Evolutionary conservation across 2,888 invertebrate genomes (phyloP).

Genomic region (Pyrrhia umbra): DNA sequence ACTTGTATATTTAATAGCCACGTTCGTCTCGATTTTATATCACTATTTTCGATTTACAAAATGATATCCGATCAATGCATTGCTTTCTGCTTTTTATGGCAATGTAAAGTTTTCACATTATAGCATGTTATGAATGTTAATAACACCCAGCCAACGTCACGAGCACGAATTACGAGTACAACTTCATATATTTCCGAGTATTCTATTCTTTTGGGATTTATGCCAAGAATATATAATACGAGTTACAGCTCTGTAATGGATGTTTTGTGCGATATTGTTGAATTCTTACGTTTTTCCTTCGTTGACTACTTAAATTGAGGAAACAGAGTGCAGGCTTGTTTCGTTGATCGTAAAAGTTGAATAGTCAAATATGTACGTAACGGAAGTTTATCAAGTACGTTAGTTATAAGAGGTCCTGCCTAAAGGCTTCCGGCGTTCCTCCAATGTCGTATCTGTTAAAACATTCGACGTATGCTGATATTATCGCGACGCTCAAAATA

Average conservation of each 20-base stretch:
- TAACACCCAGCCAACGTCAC: constrained; percentile 39
- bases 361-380: constrained; percentile 41
- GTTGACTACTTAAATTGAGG: constrained; percentile 13
- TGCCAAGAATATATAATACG: constrained; percentile 50
- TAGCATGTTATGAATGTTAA: constrained; percentile 39
- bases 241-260: constrained; percentile 30
- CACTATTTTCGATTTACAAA: constrained; percentile 43
- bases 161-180: constrained; percentile 29
- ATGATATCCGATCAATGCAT: constrained; percentile 41
- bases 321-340: constrained; percentile 3
- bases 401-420: constrained; percentile 71
- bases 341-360: constrained; percentile 26
- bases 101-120: constrained; percentile 38
- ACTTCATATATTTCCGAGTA: constrained; percentile 48
- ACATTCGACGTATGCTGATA: constrained; percentile 84
- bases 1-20: constrained; percentile 39
- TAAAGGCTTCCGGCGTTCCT: constrained; percentile 81
- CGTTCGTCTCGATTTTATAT: constrained; percentile 46
- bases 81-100: constrained; percentile 39
- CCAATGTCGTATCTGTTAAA: constrained; percentile 81
- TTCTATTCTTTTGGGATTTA: constrained; percentile 54
- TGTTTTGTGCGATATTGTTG: constrained; percentile 16
- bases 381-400: constrained; percentile 55
- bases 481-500: constrained; percentile 88
- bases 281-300: constrained; percentile 13